Evolutionary conservation across 2,797 vertebrate species (phyloP).

Genomic region (Phyllotis vaccarum): DNA sequence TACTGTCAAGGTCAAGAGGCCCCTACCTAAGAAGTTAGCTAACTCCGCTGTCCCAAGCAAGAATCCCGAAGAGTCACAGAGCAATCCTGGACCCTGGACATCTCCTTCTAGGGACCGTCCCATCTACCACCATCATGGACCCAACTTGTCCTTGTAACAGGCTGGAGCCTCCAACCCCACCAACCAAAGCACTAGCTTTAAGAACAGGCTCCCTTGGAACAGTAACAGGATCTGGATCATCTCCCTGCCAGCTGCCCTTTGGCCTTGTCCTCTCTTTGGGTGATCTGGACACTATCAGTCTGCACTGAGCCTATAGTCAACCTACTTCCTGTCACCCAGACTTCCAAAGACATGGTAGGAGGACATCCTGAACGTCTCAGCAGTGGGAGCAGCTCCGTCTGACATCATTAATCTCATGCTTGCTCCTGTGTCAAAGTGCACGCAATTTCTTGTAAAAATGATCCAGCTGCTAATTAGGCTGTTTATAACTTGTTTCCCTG

Average conservation of each 20-base stretch:
- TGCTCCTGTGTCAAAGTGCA: constrained; percentile 87
- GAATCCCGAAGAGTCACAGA: not conserved
- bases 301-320: not conserved
- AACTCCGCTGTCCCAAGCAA: not conserved
- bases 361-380: constrained; percentile 31
- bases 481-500: constrained; percentile 92
- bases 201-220: not conserved
- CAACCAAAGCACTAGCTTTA: fast-evolving
- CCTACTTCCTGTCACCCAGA: fast-evolving
- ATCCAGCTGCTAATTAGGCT: constrained; percentile 93
- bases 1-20: not conserved
- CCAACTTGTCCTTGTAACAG: not conserved
- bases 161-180: not conserved
- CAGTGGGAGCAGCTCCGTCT: constrained; percentile 31
- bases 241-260: not conserved
- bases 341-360: fast-evolving
- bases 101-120: not conserved
- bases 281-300: too few relatives aligned
- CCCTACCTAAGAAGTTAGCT: too few relatives aligned
- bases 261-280: not conserved
- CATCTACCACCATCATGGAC: not conserved
- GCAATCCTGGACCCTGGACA: not conserved
- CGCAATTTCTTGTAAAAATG: constrained; percentile 91
- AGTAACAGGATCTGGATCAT: fast-evolving
- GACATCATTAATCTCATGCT: constrained; percentile 87